A percentile compares a stretch with the other conserved stretches of the same genome.
Evolutionary conservation across 2,888 invertebrate genomes (phyloP).

Genomic region (Thalpophila matura): DNA sequence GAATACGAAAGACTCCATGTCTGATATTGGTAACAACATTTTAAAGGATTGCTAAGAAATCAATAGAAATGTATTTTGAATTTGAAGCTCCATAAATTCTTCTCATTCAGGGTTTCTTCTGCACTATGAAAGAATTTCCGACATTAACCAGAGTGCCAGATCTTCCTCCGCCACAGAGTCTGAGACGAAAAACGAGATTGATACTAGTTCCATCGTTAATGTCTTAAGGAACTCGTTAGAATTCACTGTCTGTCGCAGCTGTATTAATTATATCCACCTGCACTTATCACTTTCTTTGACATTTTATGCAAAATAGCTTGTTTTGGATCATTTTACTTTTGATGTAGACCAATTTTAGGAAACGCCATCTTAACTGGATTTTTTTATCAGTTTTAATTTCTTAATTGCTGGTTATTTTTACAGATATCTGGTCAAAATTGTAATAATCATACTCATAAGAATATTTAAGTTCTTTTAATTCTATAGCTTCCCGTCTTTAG

Average conservation of each 20-base stretch:
- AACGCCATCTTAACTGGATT: background rate
- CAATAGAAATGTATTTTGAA: background rate
- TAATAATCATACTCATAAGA: background rate
- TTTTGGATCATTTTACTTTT: slow-evolving; percentile 8
- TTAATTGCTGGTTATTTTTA: background rate
- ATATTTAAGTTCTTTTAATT: background rate
- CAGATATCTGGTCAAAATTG: background rate
- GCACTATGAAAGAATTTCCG: slow-evolving; percentile 7
- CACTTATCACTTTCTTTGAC: background rate
- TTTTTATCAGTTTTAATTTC: background rate
- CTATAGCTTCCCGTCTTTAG: background rate
- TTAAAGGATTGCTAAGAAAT: background rate
- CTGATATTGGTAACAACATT: background rate
- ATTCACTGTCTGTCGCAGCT: slow-evolving; percentile 27
- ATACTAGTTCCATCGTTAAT: slow-evolving; percentile 26
- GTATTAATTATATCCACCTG: slow-evolving; percentile 3
- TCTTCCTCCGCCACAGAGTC: slow-evolving; percentile 20
- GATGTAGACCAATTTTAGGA: background rate
- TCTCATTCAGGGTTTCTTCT: slow-evolving; percentile 5
- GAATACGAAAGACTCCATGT: background rate
- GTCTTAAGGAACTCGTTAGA: slow-evolving; percentile 13
- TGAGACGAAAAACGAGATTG: slow-evolving; percentile 1
- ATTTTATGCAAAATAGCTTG: slow-evolving; percentile 5
- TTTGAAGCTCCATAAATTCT: background rate
- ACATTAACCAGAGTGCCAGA: background rate